These are phyloP conservation scores for Nebria salina DNA, from an alignment of 2,888 invertebrate genomes.

Conservation along the genomic window DNA sequence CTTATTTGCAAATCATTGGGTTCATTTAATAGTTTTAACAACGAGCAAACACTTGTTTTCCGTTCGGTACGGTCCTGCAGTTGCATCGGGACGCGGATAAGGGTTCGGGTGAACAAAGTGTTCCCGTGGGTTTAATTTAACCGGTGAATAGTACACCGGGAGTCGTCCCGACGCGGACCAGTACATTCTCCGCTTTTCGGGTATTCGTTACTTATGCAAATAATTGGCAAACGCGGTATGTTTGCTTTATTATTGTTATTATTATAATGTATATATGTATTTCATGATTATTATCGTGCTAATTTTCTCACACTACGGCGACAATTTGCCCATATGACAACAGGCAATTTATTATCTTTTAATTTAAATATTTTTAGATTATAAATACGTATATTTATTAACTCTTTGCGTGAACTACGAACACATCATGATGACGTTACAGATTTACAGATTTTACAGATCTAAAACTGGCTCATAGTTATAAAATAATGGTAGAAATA, in stretches of 20 bases:
- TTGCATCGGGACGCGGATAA: not conserved
- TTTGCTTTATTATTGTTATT: not conserved
- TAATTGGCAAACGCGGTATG: not conserved
- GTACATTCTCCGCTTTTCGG: conserved; percentile 9
- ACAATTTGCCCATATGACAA: no score
- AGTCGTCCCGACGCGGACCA: not conserved
- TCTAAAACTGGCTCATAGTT: no score
- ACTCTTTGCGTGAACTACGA: no score
- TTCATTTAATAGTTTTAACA: conserved; percentile 27
- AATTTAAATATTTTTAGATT: no score
- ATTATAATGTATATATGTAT: not conserved
- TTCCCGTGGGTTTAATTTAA: conserved; percentile 32
- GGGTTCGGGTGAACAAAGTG: conserved; percentile 25
- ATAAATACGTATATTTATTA: no score
- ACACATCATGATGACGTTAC: no score
- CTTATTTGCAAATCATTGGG: conserved; percentile 18
- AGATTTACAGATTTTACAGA: no score
- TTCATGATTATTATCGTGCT: not conserved
- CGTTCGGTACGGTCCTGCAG: conserved; percentile 20
- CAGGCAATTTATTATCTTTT: no score
- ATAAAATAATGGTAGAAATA: no score
- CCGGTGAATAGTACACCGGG: conserved; percentile 24
- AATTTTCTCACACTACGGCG: no score
- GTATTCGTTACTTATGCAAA: conserved; percentile 17
- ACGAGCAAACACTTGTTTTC: not conserved